phyloP scores from a whole-genome alignment of 23 tunicate genomes.

The Clavelina lepadiformis region DNA sequence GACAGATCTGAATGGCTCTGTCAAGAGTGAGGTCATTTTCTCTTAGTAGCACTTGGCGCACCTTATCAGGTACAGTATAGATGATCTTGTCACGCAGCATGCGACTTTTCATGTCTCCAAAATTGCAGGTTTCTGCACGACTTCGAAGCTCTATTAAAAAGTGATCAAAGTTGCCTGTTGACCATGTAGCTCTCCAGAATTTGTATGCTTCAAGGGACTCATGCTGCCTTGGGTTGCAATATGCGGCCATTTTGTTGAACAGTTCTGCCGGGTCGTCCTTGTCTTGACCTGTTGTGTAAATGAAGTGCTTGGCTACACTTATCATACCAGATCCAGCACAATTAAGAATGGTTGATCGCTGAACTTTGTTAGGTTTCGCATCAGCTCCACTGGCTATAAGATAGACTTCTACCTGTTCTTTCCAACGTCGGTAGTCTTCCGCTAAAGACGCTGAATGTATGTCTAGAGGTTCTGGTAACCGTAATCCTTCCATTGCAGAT shows the following conservation, averaged over 20 bases:
- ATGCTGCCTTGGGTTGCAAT: no score
- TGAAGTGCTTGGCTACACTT: not conserved
- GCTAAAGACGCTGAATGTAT: not conserved
- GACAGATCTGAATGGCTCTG: not conserved
- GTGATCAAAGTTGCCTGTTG: not conserved
- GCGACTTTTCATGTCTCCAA: not conserved
- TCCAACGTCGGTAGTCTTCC: not conserved
- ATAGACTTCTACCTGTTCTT: not conserved
- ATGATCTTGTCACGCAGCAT: not conserved
- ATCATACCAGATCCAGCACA: not conserved
- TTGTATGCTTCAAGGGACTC: not conserved
- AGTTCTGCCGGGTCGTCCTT: not conserved
- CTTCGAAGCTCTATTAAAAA: not conserved
- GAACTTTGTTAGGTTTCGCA: not conserved
- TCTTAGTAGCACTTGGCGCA: not conserved
- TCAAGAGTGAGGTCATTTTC: not conserved
- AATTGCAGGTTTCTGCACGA: not conserved
- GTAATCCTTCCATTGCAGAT: no score
- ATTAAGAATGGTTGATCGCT: not conserved
- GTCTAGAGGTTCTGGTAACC: not conserved
- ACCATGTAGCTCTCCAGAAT: no score
- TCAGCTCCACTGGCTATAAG: not conserved
- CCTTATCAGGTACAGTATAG: no score
- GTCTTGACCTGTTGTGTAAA: not conserved
- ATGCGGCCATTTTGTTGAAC: no score